Percentiles rank a stretch among this genome's conserved stretches.
phyloP scores from a whole-genome alignment of 2,113 vertebrate genomes.

The Casuarius casuarius region DNA sequence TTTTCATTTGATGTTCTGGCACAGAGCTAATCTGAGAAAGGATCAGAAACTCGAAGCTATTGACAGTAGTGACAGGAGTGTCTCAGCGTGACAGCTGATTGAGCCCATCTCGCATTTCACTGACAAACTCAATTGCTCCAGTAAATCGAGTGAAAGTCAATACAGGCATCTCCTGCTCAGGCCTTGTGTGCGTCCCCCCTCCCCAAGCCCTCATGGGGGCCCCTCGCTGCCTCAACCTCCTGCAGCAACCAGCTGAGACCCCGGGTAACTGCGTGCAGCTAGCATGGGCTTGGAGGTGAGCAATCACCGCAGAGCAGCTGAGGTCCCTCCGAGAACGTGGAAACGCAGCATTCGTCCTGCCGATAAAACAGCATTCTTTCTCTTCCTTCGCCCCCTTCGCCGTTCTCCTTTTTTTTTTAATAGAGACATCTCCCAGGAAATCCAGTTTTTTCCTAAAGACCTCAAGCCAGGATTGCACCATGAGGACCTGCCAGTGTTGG shows the following conservation, averaged over 20 bases:
- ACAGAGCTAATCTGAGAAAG: constrained; percentile 77
- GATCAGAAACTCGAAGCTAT: constrained; percentile 80
- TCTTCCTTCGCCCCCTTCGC: background rate
- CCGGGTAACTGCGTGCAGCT: background rate
- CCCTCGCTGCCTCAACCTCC: background rate
- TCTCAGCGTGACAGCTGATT: constrained; percentile 89
- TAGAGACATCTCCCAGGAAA: background rate
- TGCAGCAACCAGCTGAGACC: background rate
- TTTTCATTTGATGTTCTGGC: constrained; percentile 76
- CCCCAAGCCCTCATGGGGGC: background rate
- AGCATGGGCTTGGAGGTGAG: rapidly evolving
- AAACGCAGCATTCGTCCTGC: background rate
- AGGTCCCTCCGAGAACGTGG: background rate
- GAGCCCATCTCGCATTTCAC: constrained; percentile 86
- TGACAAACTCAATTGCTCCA: constrained; percentile 90
- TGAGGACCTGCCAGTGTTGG: rapidly evolving
- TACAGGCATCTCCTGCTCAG: constrained; percentile 61
- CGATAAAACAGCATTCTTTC: background rate
- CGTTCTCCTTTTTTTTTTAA: background rate
- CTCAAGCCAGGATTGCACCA: rapidly evolving
- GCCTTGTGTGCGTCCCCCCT: background rate
- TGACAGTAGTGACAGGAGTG: constrained; percentile 77
- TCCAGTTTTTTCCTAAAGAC: background rate
- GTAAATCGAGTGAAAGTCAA: constrained; percentile 92
- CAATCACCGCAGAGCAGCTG: background rate